phyloP scores from a whole-genome alignment of 2,797 vertebrate species.

The Leucoraja ocellata region DNA sequence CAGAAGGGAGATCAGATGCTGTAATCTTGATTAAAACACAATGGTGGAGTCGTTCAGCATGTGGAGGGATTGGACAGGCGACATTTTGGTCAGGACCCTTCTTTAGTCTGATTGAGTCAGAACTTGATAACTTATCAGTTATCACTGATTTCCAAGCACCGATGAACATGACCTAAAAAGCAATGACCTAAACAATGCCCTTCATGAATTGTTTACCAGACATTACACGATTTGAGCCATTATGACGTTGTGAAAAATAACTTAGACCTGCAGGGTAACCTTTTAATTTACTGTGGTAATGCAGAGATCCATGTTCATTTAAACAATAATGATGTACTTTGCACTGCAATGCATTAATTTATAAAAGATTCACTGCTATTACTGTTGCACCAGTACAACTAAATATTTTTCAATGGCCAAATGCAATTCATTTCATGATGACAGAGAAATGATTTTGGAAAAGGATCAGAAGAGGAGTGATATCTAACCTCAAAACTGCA shows the following conservation, averaged over 20 bases:
- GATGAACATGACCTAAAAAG: background rate
- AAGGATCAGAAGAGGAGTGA: background rate
- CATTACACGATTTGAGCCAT: background rate
- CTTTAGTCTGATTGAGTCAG: background rate
- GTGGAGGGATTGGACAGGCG: too few species aligned
- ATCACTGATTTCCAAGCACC: background rate
- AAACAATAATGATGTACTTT: background rate
- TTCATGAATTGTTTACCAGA: background rate
- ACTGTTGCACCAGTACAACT: background rate
- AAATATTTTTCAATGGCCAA: background rate
- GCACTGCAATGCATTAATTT: background rate
- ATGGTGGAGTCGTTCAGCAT: too few species aligned
- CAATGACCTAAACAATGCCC: too few species aligned
- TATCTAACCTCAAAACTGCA: background rate
- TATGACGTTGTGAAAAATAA: background rate
- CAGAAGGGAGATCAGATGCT: background rate
- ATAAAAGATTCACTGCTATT: too few species aligned
- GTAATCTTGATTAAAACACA: too few species aligned
- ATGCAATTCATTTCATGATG: background rate
- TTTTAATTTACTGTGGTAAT: background rate
- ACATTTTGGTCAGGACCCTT: too few species aligned
- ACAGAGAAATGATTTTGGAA: background rate
- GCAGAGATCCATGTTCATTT: background rate
- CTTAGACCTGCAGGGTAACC: too few species aligned
- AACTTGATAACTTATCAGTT: background rate